Evolutionary conservation across 2,797 vertebrate genomes (phyloP).

Genomic region (Cynopterus sphinx): DNA sequence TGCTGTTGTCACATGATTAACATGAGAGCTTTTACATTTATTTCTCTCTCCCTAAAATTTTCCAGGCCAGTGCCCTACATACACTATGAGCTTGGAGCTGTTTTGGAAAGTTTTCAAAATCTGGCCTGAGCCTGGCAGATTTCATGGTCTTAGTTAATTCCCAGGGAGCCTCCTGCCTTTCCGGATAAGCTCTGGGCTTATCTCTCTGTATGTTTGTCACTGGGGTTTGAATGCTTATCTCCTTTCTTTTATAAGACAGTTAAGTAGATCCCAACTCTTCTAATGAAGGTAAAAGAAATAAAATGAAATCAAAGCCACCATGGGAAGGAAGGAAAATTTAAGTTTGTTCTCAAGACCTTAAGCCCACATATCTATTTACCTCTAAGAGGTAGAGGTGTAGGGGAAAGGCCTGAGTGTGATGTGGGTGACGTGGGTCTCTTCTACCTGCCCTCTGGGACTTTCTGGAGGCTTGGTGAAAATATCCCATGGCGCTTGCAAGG

Average conservation of each 20-base stretch:
- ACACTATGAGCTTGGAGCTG: neutral
- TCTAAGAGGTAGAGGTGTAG: neutral
- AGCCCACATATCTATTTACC: neutral
- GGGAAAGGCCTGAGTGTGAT: neutral
- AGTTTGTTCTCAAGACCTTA: neutral
- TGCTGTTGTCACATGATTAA: constrained; percentile 40
- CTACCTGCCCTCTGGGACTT: neutral
- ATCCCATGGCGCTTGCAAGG: neutral
- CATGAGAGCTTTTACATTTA: neutral
- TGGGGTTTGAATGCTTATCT: neutral
- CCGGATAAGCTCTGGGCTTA: neutral
- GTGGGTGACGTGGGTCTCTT: neutral
- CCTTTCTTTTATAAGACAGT: neutral
- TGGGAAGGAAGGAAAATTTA: neutral
- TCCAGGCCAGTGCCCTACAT: neutral
- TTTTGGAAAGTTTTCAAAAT: constrained; percentile 10
- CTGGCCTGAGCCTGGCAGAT: rapidly evolving
- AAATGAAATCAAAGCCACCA: neutral
- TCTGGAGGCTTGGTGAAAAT: neutral
- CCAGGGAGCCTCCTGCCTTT: neutral
- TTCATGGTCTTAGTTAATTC: neutral
- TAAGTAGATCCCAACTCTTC: neutral
- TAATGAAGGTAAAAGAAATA: neutral
- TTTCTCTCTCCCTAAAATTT: neutral
- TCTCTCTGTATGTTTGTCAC: neutral